Percentiles rank a stretch among this genome's conserved stretches.
Conservation (phyloP, 2,888 invertebrate species). For the Chaetoderma sp. region DNA sequence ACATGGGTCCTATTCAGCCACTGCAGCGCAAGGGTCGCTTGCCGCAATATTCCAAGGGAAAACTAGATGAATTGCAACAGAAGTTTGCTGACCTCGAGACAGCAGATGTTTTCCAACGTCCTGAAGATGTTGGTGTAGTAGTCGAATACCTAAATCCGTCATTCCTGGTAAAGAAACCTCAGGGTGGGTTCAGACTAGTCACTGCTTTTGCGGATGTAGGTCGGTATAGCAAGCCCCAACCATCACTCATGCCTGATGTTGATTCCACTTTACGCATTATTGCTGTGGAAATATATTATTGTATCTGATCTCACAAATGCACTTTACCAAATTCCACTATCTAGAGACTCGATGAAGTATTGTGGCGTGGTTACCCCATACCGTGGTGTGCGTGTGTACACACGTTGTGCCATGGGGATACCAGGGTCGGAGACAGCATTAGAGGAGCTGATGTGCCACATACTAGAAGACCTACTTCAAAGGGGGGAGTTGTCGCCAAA, state of each 20-base stretch:
- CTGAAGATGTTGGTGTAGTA: slow-evolving; percentile 31
- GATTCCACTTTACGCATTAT: slow-evolving; percentile 20
- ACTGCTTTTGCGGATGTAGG: slow-evolving; percentile 41
- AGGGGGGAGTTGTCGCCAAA: slow-evolving; percentile 26
- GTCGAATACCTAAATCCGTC: slow-evolving; percentile 46
- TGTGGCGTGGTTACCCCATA: slow-evolving; percentile 39
- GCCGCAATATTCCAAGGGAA: slow-evolving; percentile 39
- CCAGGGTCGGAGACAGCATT: slow-evolving; percentile 34
- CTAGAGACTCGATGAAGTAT: slow-evolving; percentile 31
- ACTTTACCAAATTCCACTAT: slow-evolving; percentile 41
- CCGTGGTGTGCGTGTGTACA: slow-evolving; percentile 35
- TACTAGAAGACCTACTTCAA: slow-evolving; percentile 32
- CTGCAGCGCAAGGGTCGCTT: slow-evolving; percentile 42
- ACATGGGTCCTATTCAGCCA: slow-evolving; percentile 44
- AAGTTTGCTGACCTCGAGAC: slow-evolving; percentile 43
- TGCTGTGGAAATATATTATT: slow-evolving; percentile 29
- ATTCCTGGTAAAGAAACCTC: slow-evolving; percentile 40
- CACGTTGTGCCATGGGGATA: slow-evolving; percentile 36
- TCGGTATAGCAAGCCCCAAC: slow-evolving; percentile 42
- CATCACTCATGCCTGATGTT: slow-evolving; percentile 33
- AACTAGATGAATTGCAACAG: slow-evolving; percentile 35
- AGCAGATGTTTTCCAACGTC: slow-evolving; percentile 32
- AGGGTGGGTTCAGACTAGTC: slow-evolving; percentile 36
- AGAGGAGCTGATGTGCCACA: slow-evolving; percentile 31
- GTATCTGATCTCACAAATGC: slow-evolving; percentile 23